These are phyloP conservation scores for Monoplex corrugatus DNA, from an alignment of 2,888 invertebrate genomes.

Conservation along the genomic window DNA sequence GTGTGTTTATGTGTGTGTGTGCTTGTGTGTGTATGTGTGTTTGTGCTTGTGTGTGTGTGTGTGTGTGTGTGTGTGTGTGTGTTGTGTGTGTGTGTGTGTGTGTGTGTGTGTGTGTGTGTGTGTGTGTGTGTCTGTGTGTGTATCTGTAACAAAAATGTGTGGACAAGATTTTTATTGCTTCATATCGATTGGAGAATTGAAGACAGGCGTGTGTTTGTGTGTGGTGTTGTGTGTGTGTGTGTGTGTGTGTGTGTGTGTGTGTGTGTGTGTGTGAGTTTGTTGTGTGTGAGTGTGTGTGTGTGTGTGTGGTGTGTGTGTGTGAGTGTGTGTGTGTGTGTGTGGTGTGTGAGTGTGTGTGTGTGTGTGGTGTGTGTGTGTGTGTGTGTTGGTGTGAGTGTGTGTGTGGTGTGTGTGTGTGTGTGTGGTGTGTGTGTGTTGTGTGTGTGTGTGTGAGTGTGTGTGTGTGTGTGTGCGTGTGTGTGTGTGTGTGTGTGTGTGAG, in stretches of 20 bases:
- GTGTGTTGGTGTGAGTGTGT: neutral
- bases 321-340: too few species aligned
- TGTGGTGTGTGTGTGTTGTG: neutral
- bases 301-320: neutral
- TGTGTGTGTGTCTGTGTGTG: too few species aligned
- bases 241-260: too few species aligned
- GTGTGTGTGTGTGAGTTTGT: neutral
- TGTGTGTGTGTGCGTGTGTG: neutral
- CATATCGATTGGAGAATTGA: too few species aligned
- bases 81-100: slow-evolving; percentile 7
- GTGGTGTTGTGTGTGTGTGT: too few species aligned
- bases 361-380: neutral
- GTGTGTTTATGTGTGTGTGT: too few species aligned
- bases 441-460: neutral
- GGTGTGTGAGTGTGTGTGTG: too few species aligned
- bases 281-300: neutral
- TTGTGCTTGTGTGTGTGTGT: neutral
- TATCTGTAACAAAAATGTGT: too few species aligned
- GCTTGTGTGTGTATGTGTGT: too few species aligned
- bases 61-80: neutral
- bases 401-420: neutral
- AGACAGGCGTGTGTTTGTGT: too few species aligned
- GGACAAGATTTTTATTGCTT: too few species aligned
- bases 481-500: neutral
- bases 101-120: slow-evolving; percentile 1